phyloP scores from a whole-genome alignment of 2,888 invertebrate genomes.

The Brachyptera putata region DNA sequence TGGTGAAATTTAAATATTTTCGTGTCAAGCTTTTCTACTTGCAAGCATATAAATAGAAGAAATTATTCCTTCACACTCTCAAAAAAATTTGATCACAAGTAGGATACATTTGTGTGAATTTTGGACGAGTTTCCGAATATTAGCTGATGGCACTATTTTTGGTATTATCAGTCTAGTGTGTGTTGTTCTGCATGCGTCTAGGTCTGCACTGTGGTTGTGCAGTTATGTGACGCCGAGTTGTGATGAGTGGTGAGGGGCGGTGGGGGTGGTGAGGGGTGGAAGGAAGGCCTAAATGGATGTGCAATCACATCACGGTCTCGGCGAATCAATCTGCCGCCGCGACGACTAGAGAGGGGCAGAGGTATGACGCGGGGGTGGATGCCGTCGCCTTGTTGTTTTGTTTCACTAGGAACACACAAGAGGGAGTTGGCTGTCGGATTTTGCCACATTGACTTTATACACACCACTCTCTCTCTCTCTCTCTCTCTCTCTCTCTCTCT shows the following conservation, averaged over 20 bases:
- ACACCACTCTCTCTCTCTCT: not conserved
- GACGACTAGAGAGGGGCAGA: conserved; percentile 3
- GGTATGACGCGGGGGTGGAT: conserved; percentile 3
- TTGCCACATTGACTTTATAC: conserved; percentile 4
- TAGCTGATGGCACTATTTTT: no score
- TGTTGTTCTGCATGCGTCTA: no score
- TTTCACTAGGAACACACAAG: conserved; percentile 23
- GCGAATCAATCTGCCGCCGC: conserved; percentile 28
- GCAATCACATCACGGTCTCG: conserved; percentile 27
- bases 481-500: not conserved
- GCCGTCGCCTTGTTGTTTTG: conserved; percentile 24
- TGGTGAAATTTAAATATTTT: no score
- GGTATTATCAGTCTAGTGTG: no score
- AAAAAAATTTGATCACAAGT: no score
- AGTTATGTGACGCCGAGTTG: not conserved
- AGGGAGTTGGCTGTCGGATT: conserved; percentile 26
- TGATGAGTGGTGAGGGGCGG: not conserved
- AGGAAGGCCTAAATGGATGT: conserved; percentile 26
- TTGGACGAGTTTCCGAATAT: no score
- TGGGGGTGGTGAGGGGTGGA: not conserved
- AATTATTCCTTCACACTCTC: no score
- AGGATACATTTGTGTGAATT: no score
- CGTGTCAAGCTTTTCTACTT: no score
- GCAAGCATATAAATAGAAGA: no score
- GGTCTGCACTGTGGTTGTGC: not conserved